Evolutionary conservation across 2,888 invertebrate genomes (phyloP), one percentile per base, ranked within the genome.

Genomic region (Cheilosia soror): DNA sequence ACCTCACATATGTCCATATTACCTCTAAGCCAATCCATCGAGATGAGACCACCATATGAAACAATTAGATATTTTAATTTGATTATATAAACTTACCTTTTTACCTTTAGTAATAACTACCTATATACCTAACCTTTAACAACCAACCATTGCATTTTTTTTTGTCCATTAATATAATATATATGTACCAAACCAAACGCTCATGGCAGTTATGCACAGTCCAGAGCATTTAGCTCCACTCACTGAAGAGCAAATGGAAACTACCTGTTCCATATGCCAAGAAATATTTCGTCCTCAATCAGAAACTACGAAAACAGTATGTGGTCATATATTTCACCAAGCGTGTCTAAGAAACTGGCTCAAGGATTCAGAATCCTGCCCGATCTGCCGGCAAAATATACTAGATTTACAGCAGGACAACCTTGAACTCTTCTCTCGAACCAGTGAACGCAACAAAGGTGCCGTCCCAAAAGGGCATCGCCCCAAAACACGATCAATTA

Each of bases 31-130:
- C 40, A 40, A 40, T n/a, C 47, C 47, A 15, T 47, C 47, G n/a
- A 47, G 15, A 47, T 15, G 47, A 47, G 47, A 47, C 47, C 47
- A 47, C 47, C n/a, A n/a, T 47, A 47, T 47, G 47, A 47, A 15
- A 47, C 2, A 20, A 47, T 5, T n/a, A 47, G 1, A 15, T 6
- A 47, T 15, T 5, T 7, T 5, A 13, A 15, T 20, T n/a, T 15
- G 7, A 15, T n/a, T 5, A 20, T 15, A 47, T 20, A 6, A 15
- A n/a, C 15, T 15, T 15, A 15, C 0, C n/a, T 15, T 15, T 47
- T 47, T 20, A 4, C 20, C 7, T 47, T 15, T 6, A 7, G 31
- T n/a, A n/a, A 20, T 44, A n/a, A 47, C 31, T 15, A 47, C 20
- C 2, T 20, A 15, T 47, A 20, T 7, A n/a, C n/a, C n/a, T n/a